Evolutionary conservation across 2,113 vertebrate species (phyloP).

Genomic region (Oncorhynchus tshawytscha): DNA sequence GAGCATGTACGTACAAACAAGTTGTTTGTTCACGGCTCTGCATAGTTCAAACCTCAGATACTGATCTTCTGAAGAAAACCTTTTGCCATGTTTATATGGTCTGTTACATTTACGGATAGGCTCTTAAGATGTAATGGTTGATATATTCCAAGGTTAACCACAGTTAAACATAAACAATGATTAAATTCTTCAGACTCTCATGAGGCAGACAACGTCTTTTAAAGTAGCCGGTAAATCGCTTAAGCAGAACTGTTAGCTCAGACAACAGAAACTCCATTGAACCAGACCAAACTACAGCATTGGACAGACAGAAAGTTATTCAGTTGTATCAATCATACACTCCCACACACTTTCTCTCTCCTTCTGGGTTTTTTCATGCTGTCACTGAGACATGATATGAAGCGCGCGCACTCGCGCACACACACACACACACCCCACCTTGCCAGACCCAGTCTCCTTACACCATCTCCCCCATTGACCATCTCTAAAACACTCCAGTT

Average conservation of each 20-base stretch:
- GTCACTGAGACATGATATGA: not conserved
- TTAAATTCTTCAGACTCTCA: too few relatives aligned
- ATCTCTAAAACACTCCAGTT: not conserved
- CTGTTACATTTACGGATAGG: too few relatives aligned
- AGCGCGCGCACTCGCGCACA: not conserved
- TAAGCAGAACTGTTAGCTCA: not conserved
- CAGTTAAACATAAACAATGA: too few relatives aligned
- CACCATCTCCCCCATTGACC: conserved; percentile 12
- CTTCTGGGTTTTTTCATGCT: not conserved
- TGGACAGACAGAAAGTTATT: not conserved
- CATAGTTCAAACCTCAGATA: too few relatives aligned
- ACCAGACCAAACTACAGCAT: conserved; percentile 8
- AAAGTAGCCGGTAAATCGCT: too few relatives aligned
- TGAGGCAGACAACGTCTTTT: too few relatives aligned
- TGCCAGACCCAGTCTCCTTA: not conserved
- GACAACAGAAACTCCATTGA: not conserved
- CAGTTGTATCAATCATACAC: not conserved
- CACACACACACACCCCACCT: not conserved
- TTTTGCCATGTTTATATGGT: too few relatives aligned
- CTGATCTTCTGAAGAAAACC: too few relatives aligned
- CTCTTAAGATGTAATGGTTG: too few relatives aligned
- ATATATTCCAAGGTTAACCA: too few relatives aligned
- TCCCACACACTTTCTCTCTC: not conserved
- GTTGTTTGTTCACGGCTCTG: too few relatives aligned
- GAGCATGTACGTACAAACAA: too few relatives aligned